These are phyloP conservation scores for Melitaea cinxia DNA, from an alignment of 1,140 invertebrate genomes.

Conservation along the genomic window DNA sequence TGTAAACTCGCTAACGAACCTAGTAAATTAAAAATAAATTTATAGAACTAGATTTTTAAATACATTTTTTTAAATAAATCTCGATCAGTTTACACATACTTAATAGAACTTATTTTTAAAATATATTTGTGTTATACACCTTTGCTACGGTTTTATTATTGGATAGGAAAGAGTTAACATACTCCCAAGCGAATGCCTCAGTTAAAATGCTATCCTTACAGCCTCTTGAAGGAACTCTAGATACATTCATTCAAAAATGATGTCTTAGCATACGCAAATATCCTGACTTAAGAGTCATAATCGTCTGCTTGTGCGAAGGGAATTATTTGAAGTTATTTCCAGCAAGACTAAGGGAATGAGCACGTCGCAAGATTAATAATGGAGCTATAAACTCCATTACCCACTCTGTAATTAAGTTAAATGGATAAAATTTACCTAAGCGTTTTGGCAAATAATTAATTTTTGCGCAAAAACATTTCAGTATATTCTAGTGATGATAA, in stretches of 20 bases:
- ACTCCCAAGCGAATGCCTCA: slow-evolving; percentile 23
- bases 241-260: slow-evolving; percentile 29
- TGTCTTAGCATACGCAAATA: slow-evolving; percentile 22
- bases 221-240: slow-evolving; percentile 21
- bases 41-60: too few relatives aligned
- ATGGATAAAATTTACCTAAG: slow-evolving; percentile 68
- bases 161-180: slow-evolving; percentile 22
- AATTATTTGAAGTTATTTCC: slow-evolving; percentile 51
- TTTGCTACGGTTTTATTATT: slow-evolving; percentile 1
- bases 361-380: slow-evolving; percentile 69
- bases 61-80: too few relatives aligned
- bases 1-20: too few relatives aligned
- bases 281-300: slow-evolving; percentile 40
- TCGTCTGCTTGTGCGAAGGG: slow-evolving; percentile 32
- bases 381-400: slow-evolving; percentile 69
- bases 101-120: background rate
- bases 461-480: slow-evolving; percentile 50
- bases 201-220: slow-evolving; percentile 24
- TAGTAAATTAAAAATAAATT: too few relatives aligned
- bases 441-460: slow-evolving; percentile 62
- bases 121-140: background rate
- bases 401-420: slow-evolving; percentile 70
- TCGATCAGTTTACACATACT: too few relatives aligned
- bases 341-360: slow-evolving; percentile 40
- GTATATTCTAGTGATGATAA: slow-evolving; percentile 13